phyloP scores from a whole-genome alignment of 2,113 vertebrate genomes.

The Sylvia atricapilla region DNA sequence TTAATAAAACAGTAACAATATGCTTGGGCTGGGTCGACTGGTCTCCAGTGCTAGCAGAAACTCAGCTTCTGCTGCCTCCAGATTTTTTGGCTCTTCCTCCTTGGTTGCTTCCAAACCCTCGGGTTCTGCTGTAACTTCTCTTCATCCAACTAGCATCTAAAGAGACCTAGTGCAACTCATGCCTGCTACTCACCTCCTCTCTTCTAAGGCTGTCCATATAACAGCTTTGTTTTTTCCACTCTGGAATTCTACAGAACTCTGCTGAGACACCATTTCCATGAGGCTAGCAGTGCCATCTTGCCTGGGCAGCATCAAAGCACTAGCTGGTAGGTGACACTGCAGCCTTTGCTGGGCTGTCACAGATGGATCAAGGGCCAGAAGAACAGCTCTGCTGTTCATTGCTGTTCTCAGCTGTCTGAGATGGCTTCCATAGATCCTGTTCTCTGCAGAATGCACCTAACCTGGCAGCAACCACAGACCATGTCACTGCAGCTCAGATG shows the following conservation, averaged over 20 bases:
- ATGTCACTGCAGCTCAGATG: not conserved
- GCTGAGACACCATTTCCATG: not conserved
- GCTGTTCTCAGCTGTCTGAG: not conserved
- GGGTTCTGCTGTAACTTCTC: constrained; percentile 25
- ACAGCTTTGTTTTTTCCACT: not conserved
- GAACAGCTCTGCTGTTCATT: not conserved
- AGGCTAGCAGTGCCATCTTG: not conserved
- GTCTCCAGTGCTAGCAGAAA: constrained; percentile 31
- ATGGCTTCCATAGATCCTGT: not conserved
- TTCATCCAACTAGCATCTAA: not conserved
- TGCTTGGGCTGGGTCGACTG: constrained; percentile 53
- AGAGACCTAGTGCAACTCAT: not conserved
- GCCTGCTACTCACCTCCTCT: not conserved
- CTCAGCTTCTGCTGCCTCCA: constrained; percentile 22
- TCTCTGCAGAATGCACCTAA: not conserved
- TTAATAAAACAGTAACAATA: constrained; percentile 74
- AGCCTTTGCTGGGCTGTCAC: not conserved
- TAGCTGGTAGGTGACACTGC: not conserved
- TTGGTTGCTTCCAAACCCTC: constrained; percentile 6
- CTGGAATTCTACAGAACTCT: not conserved
- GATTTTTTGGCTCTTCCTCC: constrained; percentile 26
- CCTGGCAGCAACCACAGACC: not conserved
- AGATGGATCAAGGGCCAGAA: not conserved
- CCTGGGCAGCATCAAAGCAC: not conserved
- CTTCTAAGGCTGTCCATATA: not conserved